Conservation (phyloP, 2,113 vertebrate species). For the Catharus minimus region DNA sequence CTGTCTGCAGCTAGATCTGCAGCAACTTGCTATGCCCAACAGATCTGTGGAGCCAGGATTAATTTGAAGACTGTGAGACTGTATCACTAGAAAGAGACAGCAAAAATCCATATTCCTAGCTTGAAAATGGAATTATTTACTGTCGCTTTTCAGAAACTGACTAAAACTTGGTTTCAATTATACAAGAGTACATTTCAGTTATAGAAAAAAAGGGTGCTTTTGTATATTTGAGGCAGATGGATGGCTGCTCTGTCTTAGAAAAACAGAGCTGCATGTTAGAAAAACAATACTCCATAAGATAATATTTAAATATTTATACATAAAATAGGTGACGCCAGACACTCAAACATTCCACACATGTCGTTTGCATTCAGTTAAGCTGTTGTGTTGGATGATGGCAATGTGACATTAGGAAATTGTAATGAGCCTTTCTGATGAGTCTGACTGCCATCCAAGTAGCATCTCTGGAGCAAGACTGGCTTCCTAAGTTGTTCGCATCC, state of each 20-base stretch:
- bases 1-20: conserved; percentile 1
- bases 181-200: background rate
- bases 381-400: background rate
- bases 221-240: conserved; percentile 4
- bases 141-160: background rate
- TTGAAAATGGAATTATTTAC: conserved; percentile 30
- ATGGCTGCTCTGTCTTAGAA: background rate
- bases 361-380: background rate
- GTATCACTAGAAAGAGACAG: background rate
- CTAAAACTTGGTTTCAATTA: conserved; percentile 10
- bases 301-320: conserved; percentile 35
- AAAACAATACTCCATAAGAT: background rate
- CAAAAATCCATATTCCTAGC: conserved; percentile 3
- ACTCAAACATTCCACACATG: background rate
- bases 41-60: conserved; percentile 21
- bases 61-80: conserved; percentile 15
- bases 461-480: background rate
- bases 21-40: background rate
- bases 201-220: background rate
- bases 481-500: background rate
- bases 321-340: conserved; percentile 28
- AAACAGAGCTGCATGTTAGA: background rate
- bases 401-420: conserved; percentile 35
- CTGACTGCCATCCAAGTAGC: background rate
- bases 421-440: conserved; percentile 23